Evolutionary conservation across 2,888 invertebrate genomes (phyloP), one percentile per base, ranked within the genome.

Genomic region (Noctua janthe): DNA sequence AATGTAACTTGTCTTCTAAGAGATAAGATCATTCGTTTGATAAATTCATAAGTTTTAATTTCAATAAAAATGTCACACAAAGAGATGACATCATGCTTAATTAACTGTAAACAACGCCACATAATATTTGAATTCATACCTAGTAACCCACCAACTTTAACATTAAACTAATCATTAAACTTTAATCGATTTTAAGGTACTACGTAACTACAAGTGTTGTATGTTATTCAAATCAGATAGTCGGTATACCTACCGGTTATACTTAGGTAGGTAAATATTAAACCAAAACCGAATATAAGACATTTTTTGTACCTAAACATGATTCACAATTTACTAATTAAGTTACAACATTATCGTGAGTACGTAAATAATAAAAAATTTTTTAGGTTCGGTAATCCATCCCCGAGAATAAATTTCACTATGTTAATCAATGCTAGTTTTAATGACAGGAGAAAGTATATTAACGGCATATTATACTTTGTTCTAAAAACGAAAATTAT

Each of bases 401-500:
- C 85, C 85, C 86, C 86, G 76, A 88, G 84, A 90, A 91, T 88
- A 82, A 86, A 90, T 91, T 90, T 91, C 88, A 90, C 87, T 88
- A 87, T 84, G 82, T 76, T 85, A 91, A 92, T 91, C 86, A 91
- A 89, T 90, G 89, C 86, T 88, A 87, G 89, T 89, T 80, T 89
- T 93, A 92, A 91, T 89, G 87, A 88, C 83, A 84, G 91, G 93
- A 93, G 94, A 95, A 95, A 95, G 94, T 94, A 92, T 93, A 93
- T 94, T 93, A 94, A 94, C 94, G 93, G 94, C 92, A 92, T 92
- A 92, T 91, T 92, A 94, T 81, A 89, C 89, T 87, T 89, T 85
- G 88, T 87, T 94, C 93, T 94, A 93, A 94, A 95, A 95, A 94
- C 93, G 88, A 93, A 95, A 94, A 95, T 95, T 93, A 93, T 94